These are phyloP conservation scores for Brachyptera putata DNA, from an alignment of 2,888 invertebrate genomes.

Conservation along the genomic window DNA sequence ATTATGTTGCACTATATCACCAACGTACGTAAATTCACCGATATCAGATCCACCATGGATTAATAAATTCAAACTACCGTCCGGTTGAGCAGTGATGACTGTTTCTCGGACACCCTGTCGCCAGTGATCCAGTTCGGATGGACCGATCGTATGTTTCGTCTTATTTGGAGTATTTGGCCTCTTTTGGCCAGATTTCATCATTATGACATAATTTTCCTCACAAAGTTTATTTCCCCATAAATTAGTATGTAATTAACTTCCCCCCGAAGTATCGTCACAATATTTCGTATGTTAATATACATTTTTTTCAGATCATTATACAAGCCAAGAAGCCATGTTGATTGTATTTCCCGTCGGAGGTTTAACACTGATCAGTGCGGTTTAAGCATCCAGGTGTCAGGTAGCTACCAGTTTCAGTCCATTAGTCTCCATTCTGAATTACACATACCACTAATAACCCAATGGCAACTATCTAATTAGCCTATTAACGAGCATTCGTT, in stretches of 20 bases:
- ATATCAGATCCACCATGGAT: slow-evolving; percentile 51
- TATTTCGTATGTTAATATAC: slow-evolving; percentile 10
- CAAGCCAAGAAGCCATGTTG: slow-evolving; percentile 34
- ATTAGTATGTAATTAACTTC: slow-evolving; percentile 22
- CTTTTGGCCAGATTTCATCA: slow-evolving; percentile 41
- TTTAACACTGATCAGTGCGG: too few species aligned
- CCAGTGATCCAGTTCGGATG: slow-evolving; percentile 41
- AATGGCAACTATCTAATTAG: background rate
- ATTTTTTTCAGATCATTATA: slow-evolving; percentile 23
- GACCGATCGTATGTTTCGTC: slow-evolving; percentile 31
- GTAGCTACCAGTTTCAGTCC: slow-evolving; percentile 32
- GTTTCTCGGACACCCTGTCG: slow-evolving; percentile 45
- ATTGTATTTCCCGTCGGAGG: slow-evolving; percentile 31
- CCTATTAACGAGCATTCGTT: too few species aligned
- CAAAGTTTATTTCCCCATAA: slow-evolving; percentile 31
- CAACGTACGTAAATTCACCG: slow-evolving; percentile 44
- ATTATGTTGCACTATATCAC: slow-evolving; percentile 37
- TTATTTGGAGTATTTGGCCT: slow-evolving; percentile 40
- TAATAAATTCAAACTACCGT: slow-evolving; percentile 44
- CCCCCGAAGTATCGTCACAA: slow-evolving; percentile 22
- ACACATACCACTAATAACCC: background rate
- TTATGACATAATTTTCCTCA: slow-evolving; percentile 39
- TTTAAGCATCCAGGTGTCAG: too few species aligned
- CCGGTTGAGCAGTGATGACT: slow-evolving; percentile 44
- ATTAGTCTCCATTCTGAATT: slow-evolving; percentile 20